Conservation (phyloP, 2,797 vertebrate species). For the Macroramphosus scolopax region DNA sequence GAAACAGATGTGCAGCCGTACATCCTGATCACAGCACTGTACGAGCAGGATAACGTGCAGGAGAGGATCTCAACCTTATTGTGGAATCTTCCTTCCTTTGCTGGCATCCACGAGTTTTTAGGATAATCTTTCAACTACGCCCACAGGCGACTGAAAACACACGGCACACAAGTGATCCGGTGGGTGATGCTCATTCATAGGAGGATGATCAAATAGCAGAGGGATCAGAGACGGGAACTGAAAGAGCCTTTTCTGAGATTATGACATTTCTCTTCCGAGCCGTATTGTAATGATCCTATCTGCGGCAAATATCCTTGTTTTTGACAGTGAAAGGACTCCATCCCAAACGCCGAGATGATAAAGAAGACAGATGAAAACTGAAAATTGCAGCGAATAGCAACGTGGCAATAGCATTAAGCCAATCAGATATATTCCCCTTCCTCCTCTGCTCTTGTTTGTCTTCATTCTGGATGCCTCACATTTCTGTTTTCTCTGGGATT, state of each 20-base stretch:
- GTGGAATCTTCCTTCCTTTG: neutral
- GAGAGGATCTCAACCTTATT: neutral
- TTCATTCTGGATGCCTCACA: neutral
- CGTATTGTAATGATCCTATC: constrained; percentile 54
- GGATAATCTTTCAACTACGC: constrained; percentile 32
- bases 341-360: constrained; percentile 38
- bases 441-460: neutral
- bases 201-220: constrained; percentile 37
- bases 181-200: constrained; percentile 21
- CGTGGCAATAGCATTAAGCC: constrained; percentile 6
- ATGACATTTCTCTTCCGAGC: constrained; percentile 50
- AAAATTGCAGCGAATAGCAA: constrained; percentile 31
- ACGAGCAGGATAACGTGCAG: neutral
- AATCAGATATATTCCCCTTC: constrained; percentile 13
- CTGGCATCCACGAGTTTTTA: constrained; percentile 11
- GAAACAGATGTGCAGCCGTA: too few species aligned
- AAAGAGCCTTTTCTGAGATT: constrained; percentile 44
- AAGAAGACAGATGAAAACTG: constrained; percentile 33
- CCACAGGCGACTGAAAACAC: constrained; percentile 10
- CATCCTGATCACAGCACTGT: neutral
- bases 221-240: constrained; percentile 15
- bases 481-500: neutral
- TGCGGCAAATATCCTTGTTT: constrained; percentile 50
- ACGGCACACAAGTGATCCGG: constrained; percentile 15
- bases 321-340: constrained; percentile 44